Conservation (phyloP, 2,888 invertebrate species). For the Pterostichus madidus region DNA sequence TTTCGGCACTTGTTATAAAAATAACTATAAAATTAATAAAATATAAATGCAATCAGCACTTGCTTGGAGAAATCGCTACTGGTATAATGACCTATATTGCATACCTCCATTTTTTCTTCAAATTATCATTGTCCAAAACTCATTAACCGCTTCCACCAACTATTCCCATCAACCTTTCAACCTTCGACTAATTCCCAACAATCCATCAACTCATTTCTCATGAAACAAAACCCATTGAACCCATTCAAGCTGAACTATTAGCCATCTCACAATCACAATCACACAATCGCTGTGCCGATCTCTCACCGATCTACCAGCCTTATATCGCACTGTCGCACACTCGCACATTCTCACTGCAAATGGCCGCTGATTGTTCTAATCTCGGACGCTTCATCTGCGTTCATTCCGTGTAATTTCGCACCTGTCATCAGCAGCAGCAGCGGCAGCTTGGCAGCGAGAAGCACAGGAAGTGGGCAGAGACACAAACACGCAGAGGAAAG, state of each 20-base stretch:
- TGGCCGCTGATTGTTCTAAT: conserved; percentile 37
- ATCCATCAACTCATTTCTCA: conserved; percentile 7
- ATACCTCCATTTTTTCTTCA: no score
- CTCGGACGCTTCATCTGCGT: conserved; percentile 40
- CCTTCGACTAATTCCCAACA: background rate
- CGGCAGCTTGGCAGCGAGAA: background rate
- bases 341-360: background rate
- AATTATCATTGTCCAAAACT: background rate
- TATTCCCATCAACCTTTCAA: conserved; percentile 5
- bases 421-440: conserved; percentile 50
- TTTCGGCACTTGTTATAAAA: no score
- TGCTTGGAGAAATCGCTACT: no score
- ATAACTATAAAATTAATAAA: no score
- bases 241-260: background rate
- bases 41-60: no score
- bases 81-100: no score
- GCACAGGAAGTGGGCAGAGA: background rate
- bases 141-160: background rate
- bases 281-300: background rate
- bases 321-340: background rate
- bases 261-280: conserved; percentile 16
- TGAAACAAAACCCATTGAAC: conserved; percentile 11
- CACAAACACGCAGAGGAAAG: background rate
- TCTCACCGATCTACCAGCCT: background rate
- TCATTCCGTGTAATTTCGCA: conserved; percentile 55